Evolutionary conservation across 2,888 invertebrate genomes (phyloP).

Genomic region (Pseudococcus longispinus): DNA sequence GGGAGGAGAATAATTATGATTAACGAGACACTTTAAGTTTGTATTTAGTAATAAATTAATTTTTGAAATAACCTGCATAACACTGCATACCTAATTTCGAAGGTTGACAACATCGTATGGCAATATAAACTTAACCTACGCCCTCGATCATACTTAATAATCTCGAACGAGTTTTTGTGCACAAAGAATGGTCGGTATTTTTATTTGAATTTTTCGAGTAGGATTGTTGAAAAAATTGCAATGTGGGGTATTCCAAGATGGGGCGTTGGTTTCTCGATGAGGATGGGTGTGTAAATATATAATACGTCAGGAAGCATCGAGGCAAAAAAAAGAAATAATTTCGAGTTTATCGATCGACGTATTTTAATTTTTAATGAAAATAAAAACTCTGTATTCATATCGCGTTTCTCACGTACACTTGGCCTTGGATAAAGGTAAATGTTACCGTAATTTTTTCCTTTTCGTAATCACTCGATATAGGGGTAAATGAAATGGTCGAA

Average conservation of each 20-base stretch:
- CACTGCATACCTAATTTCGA: conserved; percentile 25
- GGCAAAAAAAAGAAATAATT: background rate
- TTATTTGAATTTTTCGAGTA: conserved; percentile 6
- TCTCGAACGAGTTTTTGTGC: background rate
- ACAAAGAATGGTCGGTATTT: background rate
- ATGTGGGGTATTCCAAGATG: background rate
- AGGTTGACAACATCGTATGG: conserved; percentile 29
- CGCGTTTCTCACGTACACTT: conserved; percentile 17
- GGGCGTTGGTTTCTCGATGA: background rate
- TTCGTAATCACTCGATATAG: background rate
- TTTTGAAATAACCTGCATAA: conserved; percentile 30
- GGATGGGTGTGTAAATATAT: background rate
- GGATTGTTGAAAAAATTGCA: background rate
- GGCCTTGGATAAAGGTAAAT: conserved; percentile 3
- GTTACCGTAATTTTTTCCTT: conserved; percentile 4
- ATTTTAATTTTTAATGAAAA: conserved; percentile 42
- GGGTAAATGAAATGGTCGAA: background rate
- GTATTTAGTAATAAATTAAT: conserved; percentile 42
- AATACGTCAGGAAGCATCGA: background rate
- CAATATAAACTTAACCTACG: background rate
- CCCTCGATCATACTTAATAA: background rate
- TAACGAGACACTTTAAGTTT: conserved; percentile 44
- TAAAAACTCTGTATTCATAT: conserved; percentile 10
- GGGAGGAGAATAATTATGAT: background rate
- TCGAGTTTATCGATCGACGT: conserved; percentile 3